These are phyloP conservation scores for Enteromius radiatus DNA, from an alignment of 2,797 vertebrate genomes.

Conservation along the genomic window DNA sequence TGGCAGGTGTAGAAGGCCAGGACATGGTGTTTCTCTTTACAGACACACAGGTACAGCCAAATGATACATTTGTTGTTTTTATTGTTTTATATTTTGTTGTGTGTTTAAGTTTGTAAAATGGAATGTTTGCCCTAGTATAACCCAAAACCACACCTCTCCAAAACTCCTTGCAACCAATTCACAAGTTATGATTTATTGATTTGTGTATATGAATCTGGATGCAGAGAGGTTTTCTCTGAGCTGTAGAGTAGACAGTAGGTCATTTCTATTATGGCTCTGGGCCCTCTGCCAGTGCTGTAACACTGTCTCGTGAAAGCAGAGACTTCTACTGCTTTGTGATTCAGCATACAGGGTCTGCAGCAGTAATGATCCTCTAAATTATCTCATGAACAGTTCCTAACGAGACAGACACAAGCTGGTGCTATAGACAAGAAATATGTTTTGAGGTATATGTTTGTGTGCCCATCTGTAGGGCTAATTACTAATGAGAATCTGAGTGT, in stretches of 20 bases:
- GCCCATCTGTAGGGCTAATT: conserved; percentile 20
- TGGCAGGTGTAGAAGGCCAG: conserved; percentile 85
- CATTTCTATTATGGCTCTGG: conserved; percentile 33
- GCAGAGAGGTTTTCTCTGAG: background rate
- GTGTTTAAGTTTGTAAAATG: background rate
- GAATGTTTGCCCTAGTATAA: background rate
- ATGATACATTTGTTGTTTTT: background rate
- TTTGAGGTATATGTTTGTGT: background rate
- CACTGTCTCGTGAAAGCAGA: conserved; percentile 30
- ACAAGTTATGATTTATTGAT: conserved; percentile 29
- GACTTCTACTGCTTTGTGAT: conserved; percentile 19
- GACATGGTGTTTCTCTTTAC: conserved; percentile 91
- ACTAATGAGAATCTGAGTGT: background rate
- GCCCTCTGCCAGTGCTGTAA: conserved; percentile 23
- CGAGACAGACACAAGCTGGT: conserved; percentile 4
- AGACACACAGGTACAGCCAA: conserved; percentile 83
- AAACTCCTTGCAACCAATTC: background rate
- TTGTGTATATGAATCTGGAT: conserved; percentile 13
- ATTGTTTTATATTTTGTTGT: background rate
- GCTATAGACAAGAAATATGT: background rate
- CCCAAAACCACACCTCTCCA: background rate
- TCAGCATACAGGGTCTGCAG: conserved; percentile 23
- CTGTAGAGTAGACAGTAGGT: conserved; percentile 21
- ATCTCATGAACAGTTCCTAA: conserved; percentile 21
- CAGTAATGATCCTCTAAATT: conserved; percentile 29